Conservation (phyloP, 2,888 invertebrate genomes). For the Andrena flavipes region DNA sequence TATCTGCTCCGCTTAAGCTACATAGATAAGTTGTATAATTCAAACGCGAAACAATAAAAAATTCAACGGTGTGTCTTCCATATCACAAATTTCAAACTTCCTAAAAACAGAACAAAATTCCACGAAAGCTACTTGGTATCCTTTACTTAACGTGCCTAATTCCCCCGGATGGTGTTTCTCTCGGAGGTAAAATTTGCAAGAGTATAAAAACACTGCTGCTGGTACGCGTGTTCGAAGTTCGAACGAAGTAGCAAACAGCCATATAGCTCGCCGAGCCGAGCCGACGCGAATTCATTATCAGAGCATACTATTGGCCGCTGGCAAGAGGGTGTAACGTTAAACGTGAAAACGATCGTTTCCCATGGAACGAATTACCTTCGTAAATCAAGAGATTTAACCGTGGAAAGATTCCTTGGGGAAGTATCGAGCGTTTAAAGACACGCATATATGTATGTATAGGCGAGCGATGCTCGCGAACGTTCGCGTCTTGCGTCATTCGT, state of each 20-base stretch:
- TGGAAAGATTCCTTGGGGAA: constrained; percentile 20
- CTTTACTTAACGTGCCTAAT: not conserved
- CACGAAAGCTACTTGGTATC: not conserved
- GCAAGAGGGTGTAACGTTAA: constrained; percentile 14
- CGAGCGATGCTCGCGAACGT: constrained; percentile 3
- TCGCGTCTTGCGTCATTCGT: constrained; percentile 44
- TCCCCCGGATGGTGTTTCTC: not conserved
- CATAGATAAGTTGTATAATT: constrained; percentile 16
- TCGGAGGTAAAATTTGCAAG: not conserved
- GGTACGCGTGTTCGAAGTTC: not conserved
- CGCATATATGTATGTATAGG: constrained; percentile 17
- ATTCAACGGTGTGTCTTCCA: not conserved
- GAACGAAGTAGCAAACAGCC: not conserved
- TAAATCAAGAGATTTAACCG: constrained; percentile 52
- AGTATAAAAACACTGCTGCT: not conserved
- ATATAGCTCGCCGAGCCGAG: not conserved
- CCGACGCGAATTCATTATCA: constrained; percentile 23
- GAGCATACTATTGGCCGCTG: constrained; percentile 5
- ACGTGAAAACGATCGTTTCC: constrained; percentile 36
- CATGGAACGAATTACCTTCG: constrained; percentile 41
- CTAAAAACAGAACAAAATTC: not conserved
- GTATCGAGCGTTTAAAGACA: constrained; percentile 27
- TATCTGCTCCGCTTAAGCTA: constrained; percentile 2
- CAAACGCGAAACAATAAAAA: constrained; percentile 26
- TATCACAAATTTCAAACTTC: constrained; percentile 5